phyloP scores from a whole-genome alignment of 2,888 invertebrate genomes.

The Lymantria monacha region DNA sequence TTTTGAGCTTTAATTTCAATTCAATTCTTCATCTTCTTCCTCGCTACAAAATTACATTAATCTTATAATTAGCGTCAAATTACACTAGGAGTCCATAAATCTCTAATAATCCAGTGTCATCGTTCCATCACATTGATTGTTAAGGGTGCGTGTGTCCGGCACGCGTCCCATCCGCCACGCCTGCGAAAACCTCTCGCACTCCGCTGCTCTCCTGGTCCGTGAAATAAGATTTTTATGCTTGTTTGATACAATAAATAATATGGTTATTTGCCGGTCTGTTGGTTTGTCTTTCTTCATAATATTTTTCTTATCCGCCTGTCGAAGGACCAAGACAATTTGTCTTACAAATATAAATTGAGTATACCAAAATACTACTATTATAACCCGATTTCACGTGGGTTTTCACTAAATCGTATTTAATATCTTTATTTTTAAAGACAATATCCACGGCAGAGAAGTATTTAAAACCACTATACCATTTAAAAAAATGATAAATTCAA shows the following conservation, averaged over 20 bases:
- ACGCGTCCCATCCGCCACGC: slow-evolving; percentile 38
- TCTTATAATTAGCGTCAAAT: slow-evolving; percentile 8
- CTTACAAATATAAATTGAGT: too few relatives aligned
- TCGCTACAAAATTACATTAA: not conserved
- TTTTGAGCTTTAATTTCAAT: too few relatives aligned
- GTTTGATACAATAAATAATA: slow-evolving; percentile 6
- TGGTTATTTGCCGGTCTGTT: slow-evolving; percentile 25
- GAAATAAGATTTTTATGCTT: slow-evolving; percentile 47
- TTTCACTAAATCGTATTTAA: too few relatives aligned
- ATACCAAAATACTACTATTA: too few relatives aligned
- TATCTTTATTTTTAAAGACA: too few relatives aligned
- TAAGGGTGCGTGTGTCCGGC: slow-evolving; percentile 19
- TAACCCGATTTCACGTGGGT: too few relatives aligned
- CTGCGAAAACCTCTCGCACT: slow-evolving; percentile 36
- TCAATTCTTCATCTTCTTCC: too few relatives aligned
- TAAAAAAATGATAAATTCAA: too few relatives aligned
- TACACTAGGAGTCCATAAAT: slow-evolving; percentile 11
- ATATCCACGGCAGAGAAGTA: too few relatives aligned
- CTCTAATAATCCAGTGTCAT: slow-evolving; percentile 9
- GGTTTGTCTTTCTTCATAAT: slow-evolving; percentile 23
- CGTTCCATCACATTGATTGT: slow-evolving; percentile 10
- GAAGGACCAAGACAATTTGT: too few relatives aligned
- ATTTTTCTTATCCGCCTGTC: too few relatives aligned
- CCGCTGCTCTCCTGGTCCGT: slow-evolving; percentile 49
- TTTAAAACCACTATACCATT: too few relatives aligned